Conservation (phyloP, 2,797 vertebrate genomes). For the Morus bassanus region DNA sequence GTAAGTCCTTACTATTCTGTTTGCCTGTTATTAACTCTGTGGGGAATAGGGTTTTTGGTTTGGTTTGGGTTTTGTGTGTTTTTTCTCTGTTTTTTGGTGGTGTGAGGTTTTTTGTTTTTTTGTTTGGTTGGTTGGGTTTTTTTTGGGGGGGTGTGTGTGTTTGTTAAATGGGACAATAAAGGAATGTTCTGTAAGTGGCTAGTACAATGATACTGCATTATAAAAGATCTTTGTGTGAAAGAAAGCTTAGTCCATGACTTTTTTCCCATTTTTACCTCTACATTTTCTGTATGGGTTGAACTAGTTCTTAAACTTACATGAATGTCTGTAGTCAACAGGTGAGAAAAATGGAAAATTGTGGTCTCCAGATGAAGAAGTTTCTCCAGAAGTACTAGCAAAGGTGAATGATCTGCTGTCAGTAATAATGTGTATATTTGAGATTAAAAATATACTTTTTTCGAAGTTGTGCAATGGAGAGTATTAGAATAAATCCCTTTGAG, state of each 20-base stretch:
- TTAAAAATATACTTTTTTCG: background rate
- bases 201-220: background rate
- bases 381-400: constrained; percentile 93
- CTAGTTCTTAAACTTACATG: constrained; percentile 48
- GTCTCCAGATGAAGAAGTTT: constrained; percentile 97
- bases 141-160: too few species aligned
- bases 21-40: background rate
- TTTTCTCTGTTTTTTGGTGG: too few species aligned
- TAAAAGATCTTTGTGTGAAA: background rate
- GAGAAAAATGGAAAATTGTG: constrained; percentile 98
- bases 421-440: background rate
- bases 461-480: background rate
- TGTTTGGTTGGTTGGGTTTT: too few species aligned
- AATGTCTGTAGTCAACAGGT: constrained; percentile 87
- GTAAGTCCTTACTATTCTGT: background rate
- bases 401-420: constrained; percentile 50
- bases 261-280: background rate
- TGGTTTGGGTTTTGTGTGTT: too few species aligned
- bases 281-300: background rate
- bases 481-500: background rate
- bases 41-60: background rate
- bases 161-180: background rate
- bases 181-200: background rate
- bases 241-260: background rate
- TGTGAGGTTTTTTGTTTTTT: background rate